phyloP scores from a whole-genome alignment of 2,113 vertebrate genomes.

The Carettochelys insculpta region DNA sequence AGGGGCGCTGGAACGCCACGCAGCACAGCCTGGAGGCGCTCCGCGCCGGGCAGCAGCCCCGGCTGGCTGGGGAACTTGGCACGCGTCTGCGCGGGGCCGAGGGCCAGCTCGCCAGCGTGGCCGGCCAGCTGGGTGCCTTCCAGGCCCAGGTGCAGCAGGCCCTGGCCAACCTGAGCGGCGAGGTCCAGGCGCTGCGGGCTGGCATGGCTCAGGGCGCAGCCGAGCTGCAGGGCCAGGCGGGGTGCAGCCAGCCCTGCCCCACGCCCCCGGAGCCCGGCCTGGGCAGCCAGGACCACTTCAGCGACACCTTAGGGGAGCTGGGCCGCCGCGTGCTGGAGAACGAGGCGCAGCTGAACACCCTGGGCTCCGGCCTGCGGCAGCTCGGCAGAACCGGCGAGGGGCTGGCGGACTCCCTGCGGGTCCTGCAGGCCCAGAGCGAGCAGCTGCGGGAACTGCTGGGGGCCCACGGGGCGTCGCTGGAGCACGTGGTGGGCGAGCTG shows the following conservation, averaged over 20 bases:
- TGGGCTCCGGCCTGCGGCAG: conserved; percentile 65
- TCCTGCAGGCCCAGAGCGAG: conserved; percentile 44
- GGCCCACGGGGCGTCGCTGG: conserved; percentile 68
- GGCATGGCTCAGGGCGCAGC: conserved; percentile 70
- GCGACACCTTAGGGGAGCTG: conserved; percentile 78
- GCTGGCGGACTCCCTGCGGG: not conserved
- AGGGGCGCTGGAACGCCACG: conserved; percentile 84
- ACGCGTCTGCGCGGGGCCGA: conserved; percentile 73
- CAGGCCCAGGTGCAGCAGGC: conserved; percentile 28
- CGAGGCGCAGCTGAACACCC: conserved; percentile 76
- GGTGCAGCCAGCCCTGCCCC: conserved; percentile 80
- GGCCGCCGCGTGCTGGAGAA: conserved; percentile 80
- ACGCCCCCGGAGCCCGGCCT: not conserved
- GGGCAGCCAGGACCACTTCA: conserved; percentile 58
- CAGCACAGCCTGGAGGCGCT: conserved; percentile 79
- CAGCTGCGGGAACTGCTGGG: conserved; percentile 71
- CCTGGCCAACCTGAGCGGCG: conserved; percentile 75
- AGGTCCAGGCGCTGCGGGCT: conserved; percentile 73
- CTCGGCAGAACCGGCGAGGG: not conserved
- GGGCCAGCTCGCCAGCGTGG: conserved; percentile 57
- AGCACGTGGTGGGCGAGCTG: not conserved
- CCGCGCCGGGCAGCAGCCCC: conserved; percentile 42
- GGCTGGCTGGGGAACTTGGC: not conserved
- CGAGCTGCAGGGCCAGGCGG: conserved; percentile 72
- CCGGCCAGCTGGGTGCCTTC: not conserved